Evolutionary conservation across 1,140 invertebrate species (phyloP).

Genomic region (Bombus breviceps): DNA sequence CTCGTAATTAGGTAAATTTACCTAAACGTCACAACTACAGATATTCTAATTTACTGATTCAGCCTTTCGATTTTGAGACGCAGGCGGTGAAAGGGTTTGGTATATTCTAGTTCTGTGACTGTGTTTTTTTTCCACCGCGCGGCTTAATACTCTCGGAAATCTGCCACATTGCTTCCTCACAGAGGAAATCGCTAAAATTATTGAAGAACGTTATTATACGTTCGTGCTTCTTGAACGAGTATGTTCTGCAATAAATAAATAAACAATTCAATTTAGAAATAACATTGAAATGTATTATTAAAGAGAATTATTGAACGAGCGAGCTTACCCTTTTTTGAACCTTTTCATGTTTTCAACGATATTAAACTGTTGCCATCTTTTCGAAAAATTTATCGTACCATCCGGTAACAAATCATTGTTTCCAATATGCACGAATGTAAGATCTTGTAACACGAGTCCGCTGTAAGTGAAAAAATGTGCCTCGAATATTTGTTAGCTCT

Average conservation of each 20-base stretch:
- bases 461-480: slow-evolving; percentile 84
- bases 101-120: slow-evolving; percentile 75
- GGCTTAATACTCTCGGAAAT: slow-evolving; percentile 98
- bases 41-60: slow-evolving; percentile 60
- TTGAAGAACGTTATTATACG: slow-evolving; percentile 97
- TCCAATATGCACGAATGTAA: slow-evolving; percentile 99
- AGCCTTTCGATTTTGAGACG: slow-evolving; percentile 68
- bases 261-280: slow-evolving; percentile 18
- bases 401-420: slow-evolving; percentile 95
- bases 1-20: slow-evolving; percentile 53
- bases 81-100: slow-evolving; percentile 71
- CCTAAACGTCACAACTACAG: slow-evolving; percentile 61
- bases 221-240: slow-evolving; percentile 95
- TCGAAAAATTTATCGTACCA: slow-evolving; percentile 97
- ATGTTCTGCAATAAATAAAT: slow-evolving; percentile 85
- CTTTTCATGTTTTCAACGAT: slow-evolving; percentile 98
- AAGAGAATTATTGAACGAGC: neutral
- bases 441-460: slow-evolving; percentile 98
- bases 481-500: neutral
- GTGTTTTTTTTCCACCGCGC: slow-evolving; percentile 86
- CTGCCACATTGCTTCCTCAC: slow-evolving; percentile 99
- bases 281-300: slow-evolving; percentile 10
- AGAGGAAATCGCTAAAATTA: slow-evolving; percentile 97
- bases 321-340: slow-evolving; percentile 94
- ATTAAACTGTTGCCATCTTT: slow-evolving; percentile 98